Conservation (phyloP, 2,888 invertebrate genomes). For the Clistopyga incitator region DNA sequence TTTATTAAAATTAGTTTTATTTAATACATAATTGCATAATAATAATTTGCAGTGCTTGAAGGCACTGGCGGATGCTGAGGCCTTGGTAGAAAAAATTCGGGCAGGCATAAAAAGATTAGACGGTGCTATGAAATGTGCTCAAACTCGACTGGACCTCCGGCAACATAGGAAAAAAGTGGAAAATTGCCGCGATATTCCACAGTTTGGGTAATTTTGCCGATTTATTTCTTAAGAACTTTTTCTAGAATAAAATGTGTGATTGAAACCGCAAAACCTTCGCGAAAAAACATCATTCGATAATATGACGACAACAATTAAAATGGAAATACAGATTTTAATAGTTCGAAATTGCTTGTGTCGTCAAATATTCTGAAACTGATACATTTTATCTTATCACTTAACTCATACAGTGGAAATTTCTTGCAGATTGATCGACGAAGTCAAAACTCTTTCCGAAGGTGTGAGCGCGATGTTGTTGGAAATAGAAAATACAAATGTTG, state of each 20-base stretch:
- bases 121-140: conserved; percentile 70
- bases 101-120: conserved; percentile 64
- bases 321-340: too few species aligned
- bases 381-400: not conserved
- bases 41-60: conserved; percentile 63
- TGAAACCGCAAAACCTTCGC: too few species aligned
- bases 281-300: too few species aligned
- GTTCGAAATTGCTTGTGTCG: too few species aligned
- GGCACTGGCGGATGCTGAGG: conserved; percentile 64
- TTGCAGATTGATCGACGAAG: conserved; percentile 79
- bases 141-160: conserved; percentile 64
- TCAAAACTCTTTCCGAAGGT: conserved; percentile 76
- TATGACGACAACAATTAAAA: too few species aligned
- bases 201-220: conserved; percentile 63
- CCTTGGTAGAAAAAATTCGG: conserved; percentile 56
- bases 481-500: conserved; percentile 80
- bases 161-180: conserved; percentile 63
- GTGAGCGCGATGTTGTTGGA: conserved; percentile 77
- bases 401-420: not conserved
- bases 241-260: too few species aligned
- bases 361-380: too few species aligned
- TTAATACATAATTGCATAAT: not conserved
- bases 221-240: not conserved
- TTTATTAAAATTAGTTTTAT: not conserved
- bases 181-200: conserved; percentile 69